Conservation (phyloP, 2,888 invertebrate species). For the Minunthozetes semirufus region DNA sequence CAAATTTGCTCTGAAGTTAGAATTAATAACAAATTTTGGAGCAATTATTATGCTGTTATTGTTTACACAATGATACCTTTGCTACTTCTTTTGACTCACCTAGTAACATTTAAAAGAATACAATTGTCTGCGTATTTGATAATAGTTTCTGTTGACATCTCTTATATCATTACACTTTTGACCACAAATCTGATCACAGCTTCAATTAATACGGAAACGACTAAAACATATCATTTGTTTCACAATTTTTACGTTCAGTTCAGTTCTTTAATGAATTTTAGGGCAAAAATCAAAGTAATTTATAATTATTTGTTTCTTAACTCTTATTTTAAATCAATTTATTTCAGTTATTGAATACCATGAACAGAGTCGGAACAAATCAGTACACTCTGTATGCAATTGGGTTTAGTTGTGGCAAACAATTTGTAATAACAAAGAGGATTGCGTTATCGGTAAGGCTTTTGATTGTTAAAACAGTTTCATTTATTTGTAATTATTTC, state of each 20-base stretch:
- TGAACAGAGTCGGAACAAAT: background rate
- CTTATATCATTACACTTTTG: background rate
- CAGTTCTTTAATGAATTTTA: background rate
- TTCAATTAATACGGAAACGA: background rate
- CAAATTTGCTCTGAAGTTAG: no score
- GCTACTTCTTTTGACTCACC: no score
- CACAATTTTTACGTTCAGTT: background rate
- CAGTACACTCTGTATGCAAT: background rate
- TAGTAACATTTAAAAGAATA: background rate
- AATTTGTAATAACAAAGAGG: background rate
- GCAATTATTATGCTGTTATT: no score
- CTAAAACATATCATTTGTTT: background rate
- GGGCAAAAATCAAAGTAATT: background rate
- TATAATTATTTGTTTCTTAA: no score
- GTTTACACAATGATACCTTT: no score
- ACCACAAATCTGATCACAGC: background rate
- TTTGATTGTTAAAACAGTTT: no score
- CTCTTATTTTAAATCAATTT: background rate
- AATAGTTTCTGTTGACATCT: background rate
- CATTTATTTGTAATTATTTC: no score
- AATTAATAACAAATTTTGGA: no score
- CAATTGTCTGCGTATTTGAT: background rate
- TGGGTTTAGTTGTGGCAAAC: background rate
- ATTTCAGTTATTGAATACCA: background rate
- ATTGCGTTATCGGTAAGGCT: background rate